Base-by-base conservation (phyloP, 2,888 invertebrate species). In the Polymixis flavicincta region DNA sequence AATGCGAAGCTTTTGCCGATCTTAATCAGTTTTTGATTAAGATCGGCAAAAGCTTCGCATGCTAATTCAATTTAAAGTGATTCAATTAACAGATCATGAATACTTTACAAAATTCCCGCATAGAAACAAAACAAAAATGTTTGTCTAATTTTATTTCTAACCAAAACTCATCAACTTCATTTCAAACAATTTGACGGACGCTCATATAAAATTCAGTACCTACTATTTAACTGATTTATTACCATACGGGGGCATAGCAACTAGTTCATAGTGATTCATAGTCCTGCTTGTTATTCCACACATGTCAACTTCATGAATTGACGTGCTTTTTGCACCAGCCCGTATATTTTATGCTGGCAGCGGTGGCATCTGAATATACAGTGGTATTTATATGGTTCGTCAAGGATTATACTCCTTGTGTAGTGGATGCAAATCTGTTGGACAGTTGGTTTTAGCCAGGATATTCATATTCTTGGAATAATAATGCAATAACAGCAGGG, bases 251-350 rank as follows among this genome's bases (percentile, higher is more conserved):
- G 85, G 82, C 89, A 87, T 89, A 87, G 88, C 87, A 87, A 89
- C 88, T 85, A 76, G 86, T 89, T 85, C 87, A 82, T 61, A 83
- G 78, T 87, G 87, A 89, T 86, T 88, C 84, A 87, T 83, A 57
- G 76, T 70, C 54, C 71, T 76, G 80, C 72, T 91, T 88, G 84
- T 86, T 89, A 91, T 90, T 90, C 91, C 66, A 74, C 76, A 76
- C 88, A 86, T 90, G 89, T 90, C 84, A 85, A 85, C 82, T 83
- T 83, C 86, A 85, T 85, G 84, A 84, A 87, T 87, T 88, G 89
- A 88, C 87, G 90, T 89, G 88, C 85, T 88, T 89, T 89, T 88
- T 86, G 86, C 86, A 82, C 75, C 77, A 76, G 76, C 89, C 90
- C 90, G 89, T 90, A 90, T 87, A 76, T 80, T 82, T 85, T 84